These are phyloP conservation scores for Holothuria glaberrima DNA, from an alignment of 35 echinoderm and acorn worm genomes.

Conservation along the genomic window DNA sequence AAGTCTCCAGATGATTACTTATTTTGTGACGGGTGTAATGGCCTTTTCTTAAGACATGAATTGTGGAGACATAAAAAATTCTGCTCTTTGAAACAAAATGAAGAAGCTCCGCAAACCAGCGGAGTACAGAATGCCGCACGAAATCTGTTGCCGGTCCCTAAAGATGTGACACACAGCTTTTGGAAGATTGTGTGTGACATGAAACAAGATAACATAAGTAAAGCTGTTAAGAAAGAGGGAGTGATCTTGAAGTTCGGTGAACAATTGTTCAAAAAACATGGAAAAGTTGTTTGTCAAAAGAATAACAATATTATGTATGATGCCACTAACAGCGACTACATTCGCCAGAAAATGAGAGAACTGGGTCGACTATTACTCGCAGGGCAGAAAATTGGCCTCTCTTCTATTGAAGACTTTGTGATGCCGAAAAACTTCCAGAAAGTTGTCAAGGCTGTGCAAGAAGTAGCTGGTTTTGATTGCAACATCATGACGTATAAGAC, in stretches of 20 bases:
- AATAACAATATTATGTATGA: neutral
- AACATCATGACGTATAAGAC: slow-evolving; percentile 12
- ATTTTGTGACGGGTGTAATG: slow-evolving; percentile 16
- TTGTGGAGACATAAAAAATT: slow-evolving; percentile 3
- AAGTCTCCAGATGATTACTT: slow-evolving; percentile 5
- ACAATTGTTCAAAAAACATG: neutral
- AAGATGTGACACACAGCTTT: neutral
- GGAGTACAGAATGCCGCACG: neutral
- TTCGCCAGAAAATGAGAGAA: slow-evolving; percentile 34
- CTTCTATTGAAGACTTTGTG: slow-evolving; percentile 19
- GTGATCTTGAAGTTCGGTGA: neutral
- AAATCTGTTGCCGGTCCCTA: neutral
- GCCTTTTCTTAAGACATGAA: slow-evolving; percentile 5
- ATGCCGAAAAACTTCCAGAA: slow-evolving; percentile 1
- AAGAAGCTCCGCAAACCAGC: neutral
- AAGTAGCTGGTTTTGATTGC: slow-evolving; percentile 27
- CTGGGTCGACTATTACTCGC: neutral
- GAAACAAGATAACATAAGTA: slow-evolving; percentile 6
- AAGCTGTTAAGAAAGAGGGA: neutral
- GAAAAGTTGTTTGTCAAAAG: neutral
- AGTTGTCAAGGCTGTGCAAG: slow-evolving; percentile 14
- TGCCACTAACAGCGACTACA: neutral
- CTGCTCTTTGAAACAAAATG: neutral
- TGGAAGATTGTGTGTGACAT: slow-evolving; percentile 16
- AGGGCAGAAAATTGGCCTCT: neutral